Evolutionary conservation across 2,797 vertebrate genomes (phyloP).

Genomic region (Ctenopoma kingsleyae): DNA sequence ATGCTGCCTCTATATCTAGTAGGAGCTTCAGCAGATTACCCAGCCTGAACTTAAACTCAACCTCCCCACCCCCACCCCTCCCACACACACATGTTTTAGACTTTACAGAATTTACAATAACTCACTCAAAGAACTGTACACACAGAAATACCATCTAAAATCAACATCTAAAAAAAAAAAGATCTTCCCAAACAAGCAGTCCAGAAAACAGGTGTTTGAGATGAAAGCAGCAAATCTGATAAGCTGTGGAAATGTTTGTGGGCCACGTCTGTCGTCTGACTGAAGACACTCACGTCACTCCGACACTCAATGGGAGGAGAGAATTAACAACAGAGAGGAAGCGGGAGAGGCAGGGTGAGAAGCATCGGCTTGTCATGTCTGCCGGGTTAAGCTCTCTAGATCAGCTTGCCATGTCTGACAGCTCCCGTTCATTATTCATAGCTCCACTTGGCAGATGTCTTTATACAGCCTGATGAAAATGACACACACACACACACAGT

Average conservation of each 20-base stretch:
- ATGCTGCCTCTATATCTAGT: constrained; percentile 65
- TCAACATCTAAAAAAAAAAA: not conserved
- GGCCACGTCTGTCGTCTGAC: constrained; percentile 33
- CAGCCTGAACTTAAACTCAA: constrained; percentile 37
- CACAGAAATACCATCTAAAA: not conserved
- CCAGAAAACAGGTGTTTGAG: not conserved
- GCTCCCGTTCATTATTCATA: constrained; percentile 70
- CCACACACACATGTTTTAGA: not conserved
- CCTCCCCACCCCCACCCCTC: not conserved
- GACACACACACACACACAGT: constrained; percentile 12
- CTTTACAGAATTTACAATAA: not conserved
- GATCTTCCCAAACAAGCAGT: not conserved
- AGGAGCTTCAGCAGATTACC: constrained; percentile 76
- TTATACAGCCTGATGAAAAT: constrained; percentile 46
- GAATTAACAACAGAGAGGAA: constrained; percentile 38
- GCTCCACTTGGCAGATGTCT: constrained; percentile 66
- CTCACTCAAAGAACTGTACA: not conserved
- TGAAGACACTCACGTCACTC: constrained; percentile 42
- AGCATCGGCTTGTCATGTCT: constrained; percentile 65
- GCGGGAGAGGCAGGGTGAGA: constrained; percentile 27
- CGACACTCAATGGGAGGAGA: constrained; percentile 37
- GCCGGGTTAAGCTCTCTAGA: constrained; percentile 67
- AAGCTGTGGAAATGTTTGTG: constrained; percentile 35
- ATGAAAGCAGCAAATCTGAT: constrained; percentile 49
- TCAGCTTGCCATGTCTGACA: constrained; percentile 71